Percentiles rank a stretch among this genome's conserved stretches.
Conservation (phyloP, 2,888 invertebrate genomes). For the Hermaeophaga mercurialis region DNA sequence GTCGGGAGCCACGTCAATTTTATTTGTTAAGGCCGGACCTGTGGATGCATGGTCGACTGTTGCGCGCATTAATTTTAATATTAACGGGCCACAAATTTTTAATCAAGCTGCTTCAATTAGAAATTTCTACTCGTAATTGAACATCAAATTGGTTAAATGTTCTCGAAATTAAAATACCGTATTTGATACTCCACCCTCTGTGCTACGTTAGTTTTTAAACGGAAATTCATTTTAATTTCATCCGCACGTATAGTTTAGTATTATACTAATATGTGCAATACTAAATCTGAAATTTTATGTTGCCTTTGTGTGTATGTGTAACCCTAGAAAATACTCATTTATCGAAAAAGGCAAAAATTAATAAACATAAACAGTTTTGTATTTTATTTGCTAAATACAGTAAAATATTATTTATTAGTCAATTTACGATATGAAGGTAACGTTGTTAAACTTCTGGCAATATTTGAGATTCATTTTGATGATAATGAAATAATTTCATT, state of each 20-base stretch:
- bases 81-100: constrained; percentile 53
- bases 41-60: constrained; percentile 42
- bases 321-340: no score
- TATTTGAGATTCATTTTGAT: no score
- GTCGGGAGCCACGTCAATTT: no score
- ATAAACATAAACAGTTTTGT: no score
- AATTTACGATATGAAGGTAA: no score
- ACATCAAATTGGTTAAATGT: constrained; percentile 49
- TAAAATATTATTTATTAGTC: no score
- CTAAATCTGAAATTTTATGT: constrained; percentile 10
- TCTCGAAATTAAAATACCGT: constrained; percentile 43
- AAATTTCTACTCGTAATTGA: constrained; percentile 48
- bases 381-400: no score
- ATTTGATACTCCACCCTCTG: constrained; percentile 27
- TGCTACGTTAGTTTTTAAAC: constrained; percentile 25
- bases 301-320: constrained; percentile 1
- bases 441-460: no score
- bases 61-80: constrained; percentile 52
- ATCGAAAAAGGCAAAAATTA: no score
- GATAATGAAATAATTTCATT: no score
- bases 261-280: constrained; percentile 7
- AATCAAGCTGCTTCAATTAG: constrained; percentile 51
- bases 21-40: constrained; percentile 12
- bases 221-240: constrained; percentile 23
- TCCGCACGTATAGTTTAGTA: background rate